phyloP scores from a whole-genome alignment of 1,140 invertebrate species.

The Hesperophylax magnus region DNA sequence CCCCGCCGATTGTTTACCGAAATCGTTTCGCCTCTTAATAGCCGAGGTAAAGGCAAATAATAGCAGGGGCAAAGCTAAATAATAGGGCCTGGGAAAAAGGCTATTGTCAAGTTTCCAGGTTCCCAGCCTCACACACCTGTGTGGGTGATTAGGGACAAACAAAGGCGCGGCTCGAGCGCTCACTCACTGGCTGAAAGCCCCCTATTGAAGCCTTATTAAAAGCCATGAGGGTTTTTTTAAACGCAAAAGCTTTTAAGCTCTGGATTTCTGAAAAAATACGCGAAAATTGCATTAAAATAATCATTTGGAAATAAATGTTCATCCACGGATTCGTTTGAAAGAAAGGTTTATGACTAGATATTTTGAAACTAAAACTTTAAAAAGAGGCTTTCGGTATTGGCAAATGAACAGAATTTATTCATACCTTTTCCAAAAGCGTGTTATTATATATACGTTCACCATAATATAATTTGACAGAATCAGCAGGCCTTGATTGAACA shows the following conservation, averaged over 20 bases:
- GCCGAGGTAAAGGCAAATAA: conserved; percentile 52
- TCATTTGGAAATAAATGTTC: conserved; percentile 2
- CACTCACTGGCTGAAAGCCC: conserved; percentile 44
- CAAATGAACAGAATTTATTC: no score
- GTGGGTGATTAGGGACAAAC: conserved; percentile 54
- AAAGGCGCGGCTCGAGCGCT: conserved; percentile 46
- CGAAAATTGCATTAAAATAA: conserved; percentile 27
- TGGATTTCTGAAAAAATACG: conserved; percentile 31
- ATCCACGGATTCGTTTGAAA: background rate
- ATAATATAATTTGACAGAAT: no score
- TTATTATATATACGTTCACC: background rate
- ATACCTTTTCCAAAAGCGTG: background rate
- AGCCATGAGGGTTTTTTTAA: conserved; percentile 50
- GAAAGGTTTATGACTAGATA: background rate
- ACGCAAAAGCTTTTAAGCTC: conserved; percentile 43
- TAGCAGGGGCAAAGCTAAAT: conserved; percentile 45
- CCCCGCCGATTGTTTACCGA: conserved; percentile 52
- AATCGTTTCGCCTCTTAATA: conserved; percentile 56
- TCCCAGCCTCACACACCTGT: conserved; percentile 41
- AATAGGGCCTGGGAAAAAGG: conserved; percentile 49
- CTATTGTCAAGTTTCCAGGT: conserved; percentile 50
- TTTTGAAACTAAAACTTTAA: background rate
- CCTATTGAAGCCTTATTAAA: conserved; percentile 51
- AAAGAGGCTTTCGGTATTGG: background rate
- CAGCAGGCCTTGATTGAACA: no score